Evolutionary conservation across 1,140 invertebrate species (phyloP).

Genomic region (Drosophila orosa): DNA sequence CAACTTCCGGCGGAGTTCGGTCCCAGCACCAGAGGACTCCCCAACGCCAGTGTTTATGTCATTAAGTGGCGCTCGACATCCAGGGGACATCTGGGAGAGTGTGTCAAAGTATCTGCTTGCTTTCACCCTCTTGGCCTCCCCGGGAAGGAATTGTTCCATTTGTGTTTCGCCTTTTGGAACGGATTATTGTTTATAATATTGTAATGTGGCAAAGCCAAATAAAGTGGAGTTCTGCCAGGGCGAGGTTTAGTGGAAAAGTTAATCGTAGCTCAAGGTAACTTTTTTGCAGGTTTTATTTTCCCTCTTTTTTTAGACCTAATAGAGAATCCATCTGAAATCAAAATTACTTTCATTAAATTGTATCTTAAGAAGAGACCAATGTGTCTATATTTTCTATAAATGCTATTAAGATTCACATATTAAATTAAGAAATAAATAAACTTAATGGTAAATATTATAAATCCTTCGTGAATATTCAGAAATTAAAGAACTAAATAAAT

Average conservation of each 20-base stretch:
- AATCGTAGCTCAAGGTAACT: neutral
- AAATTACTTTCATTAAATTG: neutral
- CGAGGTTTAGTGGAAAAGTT: conserved; percentile 20
- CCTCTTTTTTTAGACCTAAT: neutral
- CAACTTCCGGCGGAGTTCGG: conserved; percentile 57
- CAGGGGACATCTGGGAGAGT: conserved; percentile 29
- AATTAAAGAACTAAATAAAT: neutral
- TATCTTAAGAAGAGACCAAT: neutral
- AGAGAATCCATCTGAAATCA: neutral
- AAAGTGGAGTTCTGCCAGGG: conserved; percentile 20
- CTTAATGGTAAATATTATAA: neutral
- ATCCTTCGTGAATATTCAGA: neutral
- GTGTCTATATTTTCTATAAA: neutral
- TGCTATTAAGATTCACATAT: neutral
- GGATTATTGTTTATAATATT: conserved; percentile 63
- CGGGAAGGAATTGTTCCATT: conserved; percentile 39
- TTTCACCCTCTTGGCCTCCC: conserved; percentile 14
- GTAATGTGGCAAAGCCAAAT: conserved; percentile 44
- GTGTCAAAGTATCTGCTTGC: conserved; percentile 19
- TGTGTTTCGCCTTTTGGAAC: conserved; percentile 26
- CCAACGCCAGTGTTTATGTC: conserved; percentile 59
- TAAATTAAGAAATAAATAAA: neutral
- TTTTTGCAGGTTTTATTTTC: neutral
- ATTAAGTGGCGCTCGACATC: conserved; percentile 61
- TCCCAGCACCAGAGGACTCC: conserved; percentile 12